These are phyloP conservation scores for Drosophila santomea DNA, from an alignment of 1,140 invertebrate genomes.

Conservation along the genomic window DNA sequence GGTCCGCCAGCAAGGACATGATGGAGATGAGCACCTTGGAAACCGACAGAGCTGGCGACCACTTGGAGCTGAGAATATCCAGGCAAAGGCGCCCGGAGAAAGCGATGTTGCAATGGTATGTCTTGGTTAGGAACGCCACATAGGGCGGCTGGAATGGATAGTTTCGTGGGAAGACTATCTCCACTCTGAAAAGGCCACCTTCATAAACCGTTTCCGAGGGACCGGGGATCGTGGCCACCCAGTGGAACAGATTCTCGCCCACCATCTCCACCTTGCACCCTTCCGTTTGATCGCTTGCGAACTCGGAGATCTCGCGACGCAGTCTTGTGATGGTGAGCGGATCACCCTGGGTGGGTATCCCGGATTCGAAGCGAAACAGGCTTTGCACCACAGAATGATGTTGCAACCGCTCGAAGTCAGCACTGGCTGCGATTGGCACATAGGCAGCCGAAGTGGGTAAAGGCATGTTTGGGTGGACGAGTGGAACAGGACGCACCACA, in stretches of 20 bases:
- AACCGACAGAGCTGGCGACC: constrained; percentile 98
- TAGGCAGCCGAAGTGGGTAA: too few relatives aligned
- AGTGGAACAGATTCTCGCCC: constrained; percentile 15
- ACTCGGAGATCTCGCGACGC: neutral
- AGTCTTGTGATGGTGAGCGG: neutral
- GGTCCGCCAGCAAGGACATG: constrained; percentile 97
- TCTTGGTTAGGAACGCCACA: constrained; percentile 92
- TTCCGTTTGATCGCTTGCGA: constrained; percentile 6
- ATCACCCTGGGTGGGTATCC: neutral
- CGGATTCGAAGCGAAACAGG: neutral
- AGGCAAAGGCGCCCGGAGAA: constrained; percentile 90
- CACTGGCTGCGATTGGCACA: too few relatives aligned
- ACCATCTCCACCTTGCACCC: constrained; percentile 6
- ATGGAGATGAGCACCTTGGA: constrained; percentile 97
- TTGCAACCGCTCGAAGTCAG: neutral
- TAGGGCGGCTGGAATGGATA: constrained; percentile 92
- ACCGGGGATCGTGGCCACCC: constrained; percentile 80
- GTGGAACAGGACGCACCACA: too few relatives aligned
- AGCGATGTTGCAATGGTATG: constrained; percentile 93
- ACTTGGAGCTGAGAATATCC: constrained; percentile 93
- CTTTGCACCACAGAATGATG: neutral
- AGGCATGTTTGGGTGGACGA: too few relatives aligned
- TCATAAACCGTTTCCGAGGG: constrained; percentile 92
- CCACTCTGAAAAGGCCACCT: constrained; percentile 90
- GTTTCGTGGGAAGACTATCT: constrained; percentile 90